phyloP scores from a whole-genome alignment of 2,888 invertebrate species.

The Ctenicera cuprea region DNA sequence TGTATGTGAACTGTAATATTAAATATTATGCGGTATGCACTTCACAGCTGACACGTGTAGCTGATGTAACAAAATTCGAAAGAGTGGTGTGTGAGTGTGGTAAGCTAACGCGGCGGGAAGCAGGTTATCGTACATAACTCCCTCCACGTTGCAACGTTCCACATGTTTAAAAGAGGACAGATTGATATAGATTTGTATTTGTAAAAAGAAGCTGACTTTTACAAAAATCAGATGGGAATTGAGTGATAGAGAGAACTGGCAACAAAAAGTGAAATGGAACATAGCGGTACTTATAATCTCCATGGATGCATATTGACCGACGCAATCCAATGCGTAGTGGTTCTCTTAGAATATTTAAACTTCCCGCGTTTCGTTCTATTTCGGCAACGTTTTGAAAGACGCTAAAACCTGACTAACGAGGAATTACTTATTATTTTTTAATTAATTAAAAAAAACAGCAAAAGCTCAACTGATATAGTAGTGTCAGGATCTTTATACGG shows the following conservation, averaged over 20 bases:
- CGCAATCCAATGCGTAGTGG: not conserved
- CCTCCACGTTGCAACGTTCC: not conserved
- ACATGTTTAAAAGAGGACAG: slow-evolving; percentile 7
- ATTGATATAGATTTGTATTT: not conserved
- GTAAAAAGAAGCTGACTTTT: not conserved
- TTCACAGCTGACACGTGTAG: slow-evolving; percentile 10
- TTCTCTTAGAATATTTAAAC: not conserved
- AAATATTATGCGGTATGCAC: not conserved
- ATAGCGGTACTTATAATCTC: not conserved
- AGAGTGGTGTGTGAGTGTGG: too few species aligned
- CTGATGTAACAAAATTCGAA: slow-evolving; percentile 23
- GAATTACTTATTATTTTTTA: too few species aligned
- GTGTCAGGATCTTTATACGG: too few species aligned
- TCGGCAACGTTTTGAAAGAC: too few species aligned
- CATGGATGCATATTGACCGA: not conserved
- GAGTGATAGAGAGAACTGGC: not conserved
- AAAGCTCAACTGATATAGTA: too few species aligned
- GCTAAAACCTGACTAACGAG: too few species aligned
- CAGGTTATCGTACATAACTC: not conserved
- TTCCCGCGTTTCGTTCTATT: slow-evolving; percentile 3
- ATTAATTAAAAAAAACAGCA: too few species aligned
- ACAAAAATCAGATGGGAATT: not conserved
- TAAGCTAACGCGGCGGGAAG: not conserved
- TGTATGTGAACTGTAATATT: not conserved
- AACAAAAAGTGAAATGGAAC: slow-evolving; percentile 1